Percentiles rank a stretch among this genome's conserved stretches.
Conservation (phyloP, 2,888 invertebrate species). For the Hydrotaea cyrtoneurina region DNA sequence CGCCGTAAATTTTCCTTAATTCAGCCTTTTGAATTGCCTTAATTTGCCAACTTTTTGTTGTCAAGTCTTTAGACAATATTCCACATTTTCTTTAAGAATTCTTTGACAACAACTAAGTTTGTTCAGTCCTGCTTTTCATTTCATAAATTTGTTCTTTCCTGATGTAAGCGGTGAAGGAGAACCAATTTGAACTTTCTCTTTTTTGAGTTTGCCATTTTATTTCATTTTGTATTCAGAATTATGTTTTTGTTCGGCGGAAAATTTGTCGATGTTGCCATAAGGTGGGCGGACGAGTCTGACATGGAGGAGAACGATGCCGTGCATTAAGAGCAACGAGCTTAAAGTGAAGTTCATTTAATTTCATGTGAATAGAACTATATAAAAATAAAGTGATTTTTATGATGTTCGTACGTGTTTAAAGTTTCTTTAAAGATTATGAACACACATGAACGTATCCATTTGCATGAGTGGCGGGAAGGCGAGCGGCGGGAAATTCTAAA, state of each 20-base stretch:
- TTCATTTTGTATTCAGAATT: background rate
- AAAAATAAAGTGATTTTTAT: slow-evolving; percentile 38
- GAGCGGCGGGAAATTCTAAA: background rate
- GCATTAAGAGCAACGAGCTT: background rate
- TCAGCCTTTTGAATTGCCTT: too few relatives aligned
- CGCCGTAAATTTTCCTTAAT: too few relatives aligned
- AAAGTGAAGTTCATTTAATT: slow-evolving; percentile 26
- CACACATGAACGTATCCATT: background rate
- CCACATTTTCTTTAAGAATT: background rate
- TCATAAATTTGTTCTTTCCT: background rate
- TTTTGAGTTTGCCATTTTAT: background rate
- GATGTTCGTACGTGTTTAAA: slow-evolving; percentile 47
- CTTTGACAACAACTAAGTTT: background rate
- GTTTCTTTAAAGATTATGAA: slow-evolving; percentile 20
- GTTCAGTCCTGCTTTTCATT: background rate
- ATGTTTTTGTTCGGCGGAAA: slow-evolving; percentile 7
- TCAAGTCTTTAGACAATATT: too few relatives aligned
- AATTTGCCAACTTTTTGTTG: too few relatives aligned
- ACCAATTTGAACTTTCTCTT: background rate
- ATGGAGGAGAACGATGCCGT: background rate
- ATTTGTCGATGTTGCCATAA: background rate
- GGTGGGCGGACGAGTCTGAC: background rate
- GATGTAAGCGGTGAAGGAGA: background rate
- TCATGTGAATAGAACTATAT: slow-evolving; percentile 9
- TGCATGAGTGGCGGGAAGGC: background rate